Evolutionary conservation across 37 sponge, comb jelly and placozoan genomes (phyloP), one percentile per base, ranked within the genome.

Genomic region (Haliclona indistincta): DNA sequence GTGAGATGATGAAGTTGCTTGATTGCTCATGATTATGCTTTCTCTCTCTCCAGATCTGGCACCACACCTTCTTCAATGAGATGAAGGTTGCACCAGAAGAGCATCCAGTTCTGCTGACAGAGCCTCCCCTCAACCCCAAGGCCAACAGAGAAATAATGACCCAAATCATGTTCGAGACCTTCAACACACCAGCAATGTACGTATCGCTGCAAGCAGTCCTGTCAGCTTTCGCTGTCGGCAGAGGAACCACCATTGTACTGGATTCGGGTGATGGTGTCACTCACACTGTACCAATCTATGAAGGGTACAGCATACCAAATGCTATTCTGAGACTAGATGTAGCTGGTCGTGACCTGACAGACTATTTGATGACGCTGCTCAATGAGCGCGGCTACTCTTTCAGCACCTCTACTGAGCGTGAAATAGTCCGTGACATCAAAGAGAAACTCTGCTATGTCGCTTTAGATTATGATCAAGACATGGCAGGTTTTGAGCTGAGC

Each of bases 161-260:
- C 76, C 97, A 96, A 86, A 96, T 96, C 97, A 96, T 96, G 97
- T 96, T 96, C 79, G 97, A 96, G 88, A 96, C 97, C 85, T 96
- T 96, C 97, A 92, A 96, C 97, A 92, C 90, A 44, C 97, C 97
- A 56, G 97, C 97, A 73, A 96, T 96, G 97, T 96, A 96, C 76
- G 97, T 96, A 32, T 87, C 93, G 74, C 93, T 92, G 91, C 94
- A 96, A 88, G 97, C 97, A 54, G 97, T 96, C 53, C 91, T 96
- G 42, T 96, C 97, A 33, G 88, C 93, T 76, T 96, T 93, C 67
- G 94, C 97, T 11, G 93, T 94, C 55, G 96, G 96, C 28, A 92
- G 97, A 78, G 94, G 95, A 83, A 97, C 97, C 62, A 93, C 93
- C 78, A 96, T 96, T 84, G 96, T 96, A 78, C 87, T 96, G 75